Evolutionary conservation across 2,888 invertebrate species (phyloP).

Genomic region (Brachyptera risi): DNA sequence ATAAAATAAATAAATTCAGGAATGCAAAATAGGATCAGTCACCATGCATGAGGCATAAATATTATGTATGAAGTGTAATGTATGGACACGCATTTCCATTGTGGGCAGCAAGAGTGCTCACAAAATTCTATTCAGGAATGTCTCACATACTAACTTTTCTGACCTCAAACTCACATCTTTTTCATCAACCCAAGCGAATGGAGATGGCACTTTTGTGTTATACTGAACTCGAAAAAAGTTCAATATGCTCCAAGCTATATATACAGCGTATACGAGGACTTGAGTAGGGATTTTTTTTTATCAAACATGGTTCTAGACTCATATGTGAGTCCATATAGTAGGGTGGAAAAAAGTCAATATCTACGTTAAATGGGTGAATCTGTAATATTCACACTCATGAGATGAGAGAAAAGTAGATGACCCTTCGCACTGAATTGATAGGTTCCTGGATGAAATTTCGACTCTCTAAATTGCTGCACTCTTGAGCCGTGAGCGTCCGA

Average conservation of each 20-base stretch:
- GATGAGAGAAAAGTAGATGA: background rate
- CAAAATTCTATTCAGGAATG: too few species aligned
- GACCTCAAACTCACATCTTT: constrained; percentile 20
- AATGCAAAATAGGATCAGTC: too few species aligned
- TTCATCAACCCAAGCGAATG: constrained; percentile 4
- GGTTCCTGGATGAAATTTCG: background rate
- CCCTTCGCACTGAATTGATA: background rate
- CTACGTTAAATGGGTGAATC: background rate
- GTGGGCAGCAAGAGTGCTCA: too few species aligned
- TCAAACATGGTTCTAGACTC: constrained; percentile 4
- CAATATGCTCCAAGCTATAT: constrained; percentile 5
- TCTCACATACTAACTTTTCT: too few species aligned
- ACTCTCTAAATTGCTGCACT: background rate
- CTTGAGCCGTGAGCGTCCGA: background rate
- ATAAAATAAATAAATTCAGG: too few species aligned
- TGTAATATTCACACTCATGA: background rate
- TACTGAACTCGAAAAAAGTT: background rate
- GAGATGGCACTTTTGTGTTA: constrained; percentile 26
- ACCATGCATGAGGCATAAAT: too few species aligned
- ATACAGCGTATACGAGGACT: too few species aligned
- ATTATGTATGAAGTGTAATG: too few species aligned
- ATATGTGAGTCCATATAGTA: too few species aligned
- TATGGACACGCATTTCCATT: too few species aligned
- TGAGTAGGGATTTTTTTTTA: background rate
- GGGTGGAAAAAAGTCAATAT: constrained; percentile 5